These are phyloP conservation scores for Trichonephila clavipes DNA, from an alignment of 1,140 invertebrate genomes.

Conservation along the genomic window DNA sequence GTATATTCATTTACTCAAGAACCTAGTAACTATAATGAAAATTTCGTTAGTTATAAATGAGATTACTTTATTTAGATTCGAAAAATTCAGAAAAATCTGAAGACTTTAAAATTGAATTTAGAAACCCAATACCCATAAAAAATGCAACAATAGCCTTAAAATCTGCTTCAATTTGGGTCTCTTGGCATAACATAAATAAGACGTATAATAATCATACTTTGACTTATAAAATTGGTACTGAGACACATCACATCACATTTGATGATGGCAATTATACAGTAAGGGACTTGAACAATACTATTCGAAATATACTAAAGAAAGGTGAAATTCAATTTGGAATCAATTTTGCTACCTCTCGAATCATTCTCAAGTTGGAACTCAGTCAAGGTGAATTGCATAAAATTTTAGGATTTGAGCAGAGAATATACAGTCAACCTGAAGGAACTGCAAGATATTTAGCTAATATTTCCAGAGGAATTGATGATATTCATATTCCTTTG, in stretches of 20 bases:
- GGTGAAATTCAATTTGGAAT: not conserved
- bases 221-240: not conserved
- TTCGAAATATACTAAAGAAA: not conserved
- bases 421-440: not conserved
- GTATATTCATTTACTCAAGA: slow-evolving; percentile 48
- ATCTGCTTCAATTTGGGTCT: not conserved
- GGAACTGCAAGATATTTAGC: not conserved
- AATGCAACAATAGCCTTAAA: not conserved
- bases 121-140: not conserved
- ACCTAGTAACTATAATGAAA: slow-evolving; percentile 5
- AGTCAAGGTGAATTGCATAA: not conserved
- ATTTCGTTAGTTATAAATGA: slow-evolving; percentile 35
- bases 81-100: slow-evolving; percentile 18
- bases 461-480: slow-evolving; percentile 14
- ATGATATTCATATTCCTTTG: slow-evolving; percentile 15
- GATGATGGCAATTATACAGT: too few species aligned
- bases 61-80: not conserved
- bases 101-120: slow-evolving; percentile 43
- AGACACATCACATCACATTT: too few species aligned
- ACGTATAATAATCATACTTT: slow-evolving; percentile 10
- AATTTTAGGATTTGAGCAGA: not conserved
- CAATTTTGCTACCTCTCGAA: not conserved
- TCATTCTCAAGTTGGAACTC: not conserved
- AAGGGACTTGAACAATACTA: too few species aligned
- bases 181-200: slow-evolving; percentile 45